Evolutionary conservation across 2,113 vertebrate genomes (phyloP).

Genomic region (Tinamus guttatus): DNA sequence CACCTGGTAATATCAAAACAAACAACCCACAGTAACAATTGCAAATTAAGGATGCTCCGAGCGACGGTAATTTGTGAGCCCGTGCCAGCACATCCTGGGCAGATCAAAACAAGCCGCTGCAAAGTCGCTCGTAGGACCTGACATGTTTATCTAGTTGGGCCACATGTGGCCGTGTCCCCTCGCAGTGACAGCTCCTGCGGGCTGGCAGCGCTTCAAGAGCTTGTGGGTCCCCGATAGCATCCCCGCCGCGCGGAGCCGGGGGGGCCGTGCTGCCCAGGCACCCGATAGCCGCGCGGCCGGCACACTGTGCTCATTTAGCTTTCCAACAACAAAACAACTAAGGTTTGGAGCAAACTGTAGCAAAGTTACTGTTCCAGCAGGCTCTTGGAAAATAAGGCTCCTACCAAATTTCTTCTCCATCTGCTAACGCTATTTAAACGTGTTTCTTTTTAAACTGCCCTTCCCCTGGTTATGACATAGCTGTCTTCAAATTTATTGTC

Average conservation of each 20-base stretch:
- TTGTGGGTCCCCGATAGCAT: slow-evolving; percentile 67
- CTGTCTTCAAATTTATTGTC: not conserved
- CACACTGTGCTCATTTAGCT: not conserved
- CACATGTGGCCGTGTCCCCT: slow-evolving; percentile 63
- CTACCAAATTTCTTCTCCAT: not conserved
- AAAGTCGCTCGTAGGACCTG: slow-evolving; percentile 35
- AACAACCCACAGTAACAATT: not conserved
- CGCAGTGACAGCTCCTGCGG: slow-evolving; percentile 55
- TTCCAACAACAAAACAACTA: not conserved
- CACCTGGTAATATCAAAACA: not conserved
- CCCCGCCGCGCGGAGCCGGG: slow-evolving; percentile 46
- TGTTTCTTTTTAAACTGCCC: not conserved
- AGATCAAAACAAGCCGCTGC: slow-evolving; percentile 49
- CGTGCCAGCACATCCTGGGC: not conserved
- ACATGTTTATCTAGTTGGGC: slow-evolving; percentile 69
- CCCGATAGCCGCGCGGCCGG: not conserved
- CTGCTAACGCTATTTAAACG: not conserved
- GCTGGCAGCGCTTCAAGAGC: slow-evolving; percentile 69
- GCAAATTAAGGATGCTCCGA: slow-evolving; percentile 23
- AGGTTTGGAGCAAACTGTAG: not conserved
- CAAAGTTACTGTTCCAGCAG: not conserved
- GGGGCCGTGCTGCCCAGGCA: not conserved
- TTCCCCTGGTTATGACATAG: not conserved
- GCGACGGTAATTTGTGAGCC: not conserved
- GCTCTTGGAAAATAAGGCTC: not conserved